phyloP scores from a whole-genome alignment of 1,140 invertebrate genomes.

The Nasonia giraulti region DNA sequence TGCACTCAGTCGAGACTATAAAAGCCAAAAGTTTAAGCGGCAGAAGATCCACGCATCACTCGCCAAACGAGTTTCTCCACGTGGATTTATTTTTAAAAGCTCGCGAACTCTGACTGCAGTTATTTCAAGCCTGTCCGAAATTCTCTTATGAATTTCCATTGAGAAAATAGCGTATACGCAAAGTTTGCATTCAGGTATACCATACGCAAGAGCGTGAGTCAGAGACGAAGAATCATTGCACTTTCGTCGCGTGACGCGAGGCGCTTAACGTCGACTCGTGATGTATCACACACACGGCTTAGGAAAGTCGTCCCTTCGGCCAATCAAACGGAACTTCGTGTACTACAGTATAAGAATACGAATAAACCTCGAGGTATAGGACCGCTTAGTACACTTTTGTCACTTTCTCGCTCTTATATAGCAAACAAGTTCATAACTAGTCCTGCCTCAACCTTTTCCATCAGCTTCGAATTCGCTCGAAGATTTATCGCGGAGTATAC shows the following conservation, averaged over 20 bases:
- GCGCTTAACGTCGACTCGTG: neutral
- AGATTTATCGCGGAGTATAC: neutral
- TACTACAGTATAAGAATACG: neutral
- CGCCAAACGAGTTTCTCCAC: neutral
- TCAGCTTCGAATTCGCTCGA: neutral
- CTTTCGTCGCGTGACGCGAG: neutral
- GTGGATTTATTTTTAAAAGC: neutral
- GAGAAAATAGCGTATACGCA: neutral
- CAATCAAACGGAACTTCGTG: neutral
- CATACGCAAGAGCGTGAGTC: neutral
- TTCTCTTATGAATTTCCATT: neutral
- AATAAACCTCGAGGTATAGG: neutral
- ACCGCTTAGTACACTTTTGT: neutral
- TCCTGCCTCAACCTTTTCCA: neutral
- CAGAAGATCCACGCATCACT: no score
- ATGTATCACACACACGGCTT: neutral
- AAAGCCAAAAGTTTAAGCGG: no score
- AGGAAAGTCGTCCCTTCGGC: conserved; percentile 1
- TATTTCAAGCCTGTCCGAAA: neutral
- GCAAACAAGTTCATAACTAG: no score
- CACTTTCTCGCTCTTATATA: neutral
- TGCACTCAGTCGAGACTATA: no score
- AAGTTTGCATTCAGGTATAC: neutral
- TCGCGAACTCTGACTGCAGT: neutral
- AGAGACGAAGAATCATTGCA: neutral